Percentiles rank a stretch among this genome's conserved stretches.
Conservation (phyloP, 2,113 vertebrate species). For the Cinclus cinclus region DNA sequence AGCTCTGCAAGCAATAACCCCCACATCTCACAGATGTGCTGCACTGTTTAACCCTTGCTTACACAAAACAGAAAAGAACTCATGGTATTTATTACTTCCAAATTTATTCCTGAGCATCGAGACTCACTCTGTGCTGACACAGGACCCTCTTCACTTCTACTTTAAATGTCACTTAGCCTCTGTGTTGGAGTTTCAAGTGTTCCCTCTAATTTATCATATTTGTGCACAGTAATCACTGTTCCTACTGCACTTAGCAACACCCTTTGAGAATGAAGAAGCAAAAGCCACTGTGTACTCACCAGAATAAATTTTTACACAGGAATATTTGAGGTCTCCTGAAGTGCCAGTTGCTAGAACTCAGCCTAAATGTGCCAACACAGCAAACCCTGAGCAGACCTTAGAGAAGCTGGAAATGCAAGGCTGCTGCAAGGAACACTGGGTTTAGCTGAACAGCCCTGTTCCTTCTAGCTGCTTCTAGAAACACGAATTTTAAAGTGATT, state of each 20-base stretch:
- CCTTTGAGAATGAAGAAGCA: background rate
- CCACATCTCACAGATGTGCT: background rate
- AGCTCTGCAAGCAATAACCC: background rate
- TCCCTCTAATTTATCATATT: background rate
- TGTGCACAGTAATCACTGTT: background rate
- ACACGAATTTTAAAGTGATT: background rate
- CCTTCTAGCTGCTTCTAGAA: background rate
- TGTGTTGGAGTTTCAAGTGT: background rate
- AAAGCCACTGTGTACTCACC: fast-evolving
- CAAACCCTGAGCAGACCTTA: background rate
- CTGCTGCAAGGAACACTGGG: background rate
- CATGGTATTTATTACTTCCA: background rate
- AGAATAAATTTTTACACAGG: background rate
- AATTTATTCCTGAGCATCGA: background rate
- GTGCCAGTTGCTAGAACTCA: background rate
- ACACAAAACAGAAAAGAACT: fast-evolving
- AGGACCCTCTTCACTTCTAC: background rate
- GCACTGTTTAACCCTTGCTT: background rate
- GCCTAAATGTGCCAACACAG: background rate
- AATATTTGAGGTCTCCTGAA: background rate
- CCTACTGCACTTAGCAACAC: background rate
- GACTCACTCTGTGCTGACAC: background rate
- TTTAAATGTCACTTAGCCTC: background rate
- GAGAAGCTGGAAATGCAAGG: fast-evolving
- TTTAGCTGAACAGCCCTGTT: background rate